Base-by-base conservation (phyloP, 2,797 vertebrate species). In the Thamnophis elegans region DNA sequence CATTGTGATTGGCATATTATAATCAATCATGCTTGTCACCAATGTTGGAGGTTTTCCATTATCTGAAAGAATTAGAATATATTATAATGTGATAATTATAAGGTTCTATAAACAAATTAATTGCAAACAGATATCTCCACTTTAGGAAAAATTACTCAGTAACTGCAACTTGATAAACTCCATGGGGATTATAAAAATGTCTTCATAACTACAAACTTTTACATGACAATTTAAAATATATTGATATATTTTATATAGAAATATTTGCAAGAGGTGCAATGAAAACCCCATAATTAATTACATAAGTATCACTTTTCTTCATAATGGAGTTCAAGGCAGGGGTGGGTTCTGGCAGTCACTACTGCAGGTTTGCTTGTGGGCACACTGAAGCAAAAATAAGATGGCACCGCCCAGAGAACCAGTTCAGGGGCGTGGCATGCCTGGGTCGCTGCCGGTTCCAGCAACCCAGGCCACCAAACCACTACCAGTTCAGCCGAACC, bases 1-100 rank as follows among this genome's bases (percentile, higher is more conserved):
- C 98, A 98, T 98, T 93, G 98, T 98, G 94, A 98, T 98, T 59
- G 98, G 98, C 98, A 98, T 98, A 93, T 98, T 98, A 96, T 98
- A 98, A 96, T 98, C 98, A 92, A 98, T 98, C 98, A 98, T 98
- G 92, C 98, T 98, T 95, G 98, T 98, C 96, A 98, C 98, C 97
- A 98, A 95, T 87, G 98, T 98, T 59, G 98, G 97, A 91, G 98
- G 98, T 89, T 98, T 98, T 56, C 98, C 98, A 89, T 98, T 98
- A 97, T 98, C 98, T 98, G 97, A 36, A 97, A 97, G 36, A 85
- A 95, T 95, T 96, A 93, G 92, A 12, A 96, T 91, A 92, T 90
- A 92, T 93, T 91, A 91, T 47, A 60, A 4, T 14, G 42, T 86
- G 18, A 91, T 93, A 91, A 22, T 90, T n/a, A 73, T 26, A 55